A percentile compares a stretch with the other conserved stretches of the same genome.
Conservation (phyloP, 2,888 invertebrate genomes). For the Caradrina clavipalpis region DNA sequence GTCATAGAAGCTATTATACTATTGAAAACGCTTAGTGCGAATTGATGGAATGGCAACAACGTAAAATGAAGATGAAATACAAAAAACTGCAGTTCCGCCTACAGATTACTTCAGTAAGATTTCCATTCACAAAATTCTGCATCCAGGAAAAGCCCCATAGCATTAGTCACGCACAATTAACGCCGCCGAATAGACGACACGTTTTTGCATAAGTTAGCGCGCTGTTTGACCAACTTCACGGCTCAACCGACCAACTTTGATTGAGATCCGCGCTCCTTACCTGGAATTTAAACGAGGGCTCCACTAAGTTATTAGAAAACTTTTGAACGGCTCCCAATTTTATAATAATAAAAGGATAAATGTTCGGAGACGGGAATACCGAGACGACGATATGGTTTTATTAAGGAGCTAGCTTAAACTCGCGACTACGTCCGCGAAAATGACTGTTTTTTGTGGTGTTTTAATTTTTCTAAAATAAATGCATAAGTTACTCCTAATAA, state of each 20-base stretch:
- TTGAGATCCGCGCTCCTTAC: conserved; percentile 81
- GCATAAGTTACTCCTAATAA: too few relatives aligned
- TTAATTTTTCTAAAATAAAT: too few relatives aligned
- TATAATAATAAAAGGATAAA: conserved; percentile 81
- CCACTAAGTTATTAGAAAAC: conserved; percentile 81
- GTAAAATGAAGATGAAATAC: background rate
- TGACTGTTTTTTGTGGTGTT: too few relatives aligned
- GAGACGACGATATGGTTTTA: conserved; percentile 67
- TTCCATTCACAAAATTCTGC: background rate
- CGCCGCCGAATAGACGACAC: conserved; percentile 40
- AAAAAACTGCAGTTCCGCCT: background rate
- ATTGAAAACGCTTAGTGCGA: too few relatives aligned
- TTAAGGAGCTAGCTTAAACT: conserved; percentile 47
- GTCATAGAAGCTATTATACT: too few relatives aligned
- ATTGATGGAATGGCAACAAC: too few relatives aligned
- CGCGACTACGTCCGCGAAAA: too few relatives aligned
- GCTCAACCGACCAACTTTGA: conserved; percentile 82
- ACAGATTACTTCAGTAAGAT: background rate
- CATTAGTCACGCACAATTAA: conserved; percentile 63
- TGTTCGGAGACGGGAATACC: conserved; percentile 61
- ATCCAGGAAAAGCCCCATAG: conserved; percentile 3
- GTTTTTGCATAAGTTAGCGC: conserved; percentile 74
- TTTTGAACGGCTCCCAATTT: conserved; percentile 78
- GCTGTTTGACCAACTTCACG: conserved; percentile 78
- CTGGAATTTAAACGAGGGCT: conserved; percentile 82